Conservation (phyloP, 2,113 vertebrate genomes). For the Hypomesus transpacificus region DNA sequence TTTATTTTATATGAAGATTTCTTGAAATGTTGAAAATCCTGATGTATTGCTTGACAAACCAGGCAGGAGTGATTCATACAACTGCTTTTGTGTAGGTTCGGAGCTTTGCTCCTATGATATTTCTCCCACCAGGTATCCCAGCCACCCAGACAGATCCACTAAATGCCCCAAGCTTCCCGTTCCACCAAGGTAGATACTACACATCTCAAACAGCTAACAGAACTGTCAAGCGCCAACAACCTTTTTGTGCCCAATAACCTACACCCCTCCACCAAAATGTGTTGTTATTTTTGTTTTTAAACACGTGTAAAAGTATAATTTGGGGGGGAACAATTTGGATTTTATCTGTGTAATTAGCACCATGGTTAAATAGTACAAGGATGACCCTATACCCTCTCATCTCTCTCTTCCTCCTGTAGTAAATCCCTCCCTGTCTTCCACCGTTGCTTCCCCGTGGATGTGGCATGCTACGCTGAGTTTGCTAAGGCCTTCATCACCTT, state of each 20-base stretch:
- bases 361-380: neutral
- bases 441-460: constrained; percentile 90
- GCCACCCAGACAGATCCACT: constrained; percentile 59
- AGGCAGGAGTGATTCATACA: neutral
- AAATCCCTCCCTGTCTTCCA: constrained; percentile 86
- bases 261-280: neutral
- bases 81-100: constrained; percentile 74
- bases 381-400: neutral
- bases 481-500: constrained; percentile 90
- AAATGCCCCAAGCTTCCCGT: constrained; percentile 93
- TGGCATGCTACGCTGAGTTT: constrained; percentile 91
- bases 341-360: too few relatives aligned
- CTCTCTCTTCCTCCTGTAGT: constrained; percentile 45
- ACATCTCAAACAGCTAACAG: neutral
- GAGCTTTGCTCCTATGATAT: constrained; percentile 86
- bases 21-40: too few relatives aligned
- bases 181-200: constrained; percentile 49
- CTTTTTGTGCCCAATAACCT: too few relatives aligned
- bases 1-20: too few relatives aligned
- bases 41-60: neutral
- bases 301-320: too few relatives aligned
- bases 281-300: neutral
- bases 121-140: constrained; percentile 73
- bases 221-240: too few relatives aligned
- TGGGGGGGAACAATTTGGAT: too few relatives aligned